phyloP scores from a whole-genome alignment of 2,113 vertebrate species.

The Leucosticte australis region DNA sequence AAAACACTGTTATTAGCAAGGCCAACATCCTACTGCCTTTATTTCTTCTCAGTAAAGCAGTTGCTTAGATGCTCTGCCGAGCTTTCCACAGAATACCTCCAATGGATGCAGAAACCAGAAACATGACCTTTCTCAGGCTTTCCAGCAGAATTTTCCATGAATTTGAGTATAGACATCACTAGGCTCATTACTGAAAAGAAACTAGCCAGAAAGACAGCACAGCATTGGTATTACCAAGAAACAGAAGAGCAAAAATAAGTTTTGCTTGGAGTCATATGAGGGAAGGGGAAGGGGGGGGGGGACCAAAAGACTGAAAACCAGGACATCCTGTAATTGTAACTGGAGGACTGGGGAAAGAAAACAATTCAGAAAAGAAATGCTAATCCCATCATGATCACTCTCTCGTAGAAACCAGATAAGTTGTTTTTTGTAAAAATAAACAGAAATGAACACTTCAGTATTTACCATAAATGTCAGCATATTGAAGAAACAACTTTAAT shows the following conservation, averaged over 20 bases:
- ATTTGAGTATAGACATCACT: not conserved
- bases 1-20: not conserved
- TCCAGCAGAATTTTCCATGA: slow-evolving; percentile 3
- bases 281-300: not conserved
- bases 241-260: not conserved
- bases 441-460: slow-evolving; percentile 57
- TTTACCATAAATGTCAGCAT: slow-evolving; percentile 62
- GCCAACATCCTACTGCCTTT: not conserved
- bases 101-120: not conserved
- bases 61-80: not conserved
- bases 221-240: not conserved
- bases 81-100: not conserved
- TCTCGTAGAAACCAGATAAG: slow-evolving; percentile 52
- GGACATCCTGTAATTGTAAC: slow-evolving; percentile 19
- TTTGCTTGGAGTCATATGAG: slow-evolving; percentile 6
- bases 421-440: slow-evolving; percentile 73
- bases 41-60: not conserved
- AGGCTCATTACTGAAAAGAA: not conserved
- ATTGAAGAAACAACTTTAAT: slow-evolving; percentile 70
- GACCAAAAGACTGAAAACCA: not conserved
- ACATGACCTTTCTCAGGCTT: slow-evolving; percentile 12
- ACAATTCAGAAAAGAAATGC: not conserved
- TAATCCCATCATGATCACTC: slow-evolving; percentile 33
- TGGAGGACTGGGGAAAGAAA: not conserved
- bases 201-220: not conserved